phyloP scores from a whole-genome alignment of 2,113 vertebrate species.

The Arvicanthis niloticus region DNA sequence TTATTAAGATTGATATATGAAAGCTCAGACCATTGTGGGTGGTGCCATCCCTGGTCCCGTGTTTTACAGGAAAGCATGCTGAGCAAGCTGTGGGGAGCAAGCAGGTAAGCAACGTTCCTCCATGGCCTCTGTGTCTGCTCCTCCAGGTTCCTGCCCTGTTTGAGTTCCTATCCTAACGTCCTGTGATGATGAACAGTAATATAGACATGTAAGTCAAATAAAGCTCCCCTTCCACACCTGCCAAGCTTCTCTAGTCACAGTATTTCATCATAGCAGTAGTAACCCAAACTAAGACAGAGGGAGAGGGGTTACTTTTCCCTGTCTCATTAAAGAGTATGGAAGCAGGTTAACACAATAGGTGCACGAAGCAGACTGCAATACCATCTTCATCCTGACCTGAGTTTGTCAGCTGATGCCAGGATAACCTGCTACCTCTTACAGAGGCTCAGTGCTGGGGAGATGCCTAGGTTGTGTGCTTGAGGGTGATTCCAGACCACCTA shows the following conservation, averaged over 20 bases:
- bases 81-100: not conserved
- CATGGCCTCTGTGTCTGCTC: not conserved
- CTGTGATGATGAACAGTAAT: not conserved
- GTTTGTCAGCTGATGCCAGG: not conserved
- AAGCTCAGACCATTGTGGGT: not conserved
- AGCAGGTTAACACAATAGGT: not conserved
- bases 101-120: not conserved
- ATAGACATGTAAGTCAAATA: not conserved
- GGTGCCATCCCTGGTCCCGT: not conserved
- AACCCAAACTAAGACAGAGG: not conserved
- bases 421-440: not conserved
- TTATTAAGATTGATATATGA: not conserved
- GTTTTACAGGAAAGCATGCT: not conserved
- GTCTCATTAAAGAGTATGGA: not conserved
- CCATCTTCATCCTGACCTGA: not conserved
- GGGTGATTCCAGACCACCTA: not conserved
- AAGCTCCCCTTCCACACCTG: not conserved
- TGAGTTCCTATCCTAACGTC: not conserved
- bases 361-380: too few relatives aligned
- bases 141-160: not conserved
- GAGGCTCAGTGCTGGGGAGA: not conserved
- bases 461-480: not conserved
- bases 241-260: not conserved
- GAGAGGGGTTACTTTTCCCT: not conserved
- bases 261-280: not conserved